These are phyloP conservation scores for Mesoligia furuncula DNA, from an alignment of 2,888 invertebrate species.

Conservation along the genomic window DNA sequence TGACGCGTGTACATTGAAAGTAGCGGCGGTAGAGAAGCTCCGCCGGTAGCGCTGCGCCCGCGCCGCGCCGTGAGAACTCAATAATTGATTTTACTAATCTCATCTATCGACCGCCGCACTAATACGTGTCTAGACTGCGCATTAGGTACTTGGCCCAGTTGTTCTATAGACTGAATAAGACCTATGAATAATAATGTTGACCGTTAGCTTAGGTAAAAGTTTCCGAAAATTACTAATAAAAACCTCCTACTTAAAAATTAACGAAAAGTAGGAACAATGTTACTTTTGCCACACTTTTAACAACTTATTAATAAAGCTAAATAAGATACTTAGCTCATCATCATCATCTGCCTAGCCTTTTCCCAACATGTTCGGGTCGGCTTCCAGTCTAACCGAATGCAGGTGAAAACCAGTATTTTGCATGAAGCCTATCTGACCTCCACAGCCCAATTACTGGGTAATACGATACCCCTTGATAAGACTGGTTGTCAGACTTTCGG, in stretches of 20 bases:
- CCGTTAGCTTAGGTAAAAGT: not conserved
- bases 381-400: not conserved
- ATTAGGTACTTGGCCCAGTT: constrained; percentile 64
- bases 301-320: not conserved
- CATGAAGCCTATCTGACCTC: not conserved
- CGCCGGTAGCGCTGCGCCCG: constrained; percentile 64
- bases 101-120: constrained; percentile 77
- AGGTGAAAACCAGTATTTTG: not conserved
- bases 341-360: not conserved
- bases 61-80: constrained; percentile 83
- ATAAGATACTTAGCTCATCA: not conserved
- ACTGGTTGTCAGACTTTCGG: not conserved
- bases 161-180: constrained; percentile 30
- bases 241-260: not conserved
- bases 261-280: not conserved
- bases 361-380: no score
- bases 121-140: constrained; percentile 78
- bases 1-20: constrained; percentile 52
- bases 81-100: constrained; percentile 87
- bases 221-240: not conserved
- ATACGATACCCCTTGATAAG: not conserved
- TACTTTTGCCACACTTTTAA: not conserved
- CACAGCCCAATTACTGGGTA: not conserved
- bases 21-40: constrained; percentile 55
- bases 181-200: constrained; percentile 1